Base-by-base conservation (phyloP, 2,113 vertebrate species). In the Nesoenas mayeri region DNA sequence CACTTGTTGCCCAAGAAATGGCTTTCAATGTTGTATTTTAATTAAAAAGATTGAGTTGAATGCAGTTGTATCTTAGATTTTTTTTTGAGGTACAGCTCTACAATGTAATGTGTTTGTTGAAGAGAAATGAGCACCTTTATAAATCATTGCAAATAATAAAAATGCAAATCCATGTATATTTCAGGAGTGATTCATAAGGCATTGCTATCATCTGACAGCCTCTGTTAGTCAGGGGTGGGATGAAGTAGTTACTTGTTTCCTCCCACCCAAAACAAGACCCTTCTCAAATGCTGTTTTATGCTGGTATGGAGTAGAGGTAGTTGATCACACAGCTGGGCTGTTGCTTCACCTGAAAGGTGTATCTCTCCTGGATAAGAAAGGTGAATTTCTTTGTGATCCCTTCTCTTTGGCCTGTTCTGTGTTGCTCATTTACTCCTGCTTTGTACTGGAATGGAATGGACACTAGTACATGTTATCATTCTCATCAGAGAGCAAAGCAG, bases 341-440 rank as follows among this genome's bases (percentile, higher is more conserved):
- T 32, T 64, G 22, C 66, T 78, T 78, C 47, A 58, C 12, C 28
- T 50, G 5, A 10, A 57, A 20, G 10, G 3, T 66, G 2, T 57
- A 16, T 53, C 11, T 29, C 5, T 57, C 3, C 22, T 1, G 1
- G 14, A 1, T 19, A 7, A n/a, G 31, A 58, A 24, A 0, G 0
- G 9, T 56, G 9, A 28, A 5, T 56, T 64, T 48, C 47, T 81
- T 9, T 10, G 4, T 19, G 15, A 40, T 54, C 10, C 15, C 28
- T 40, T 67, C 16, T 36, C 29, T 93, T 56, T 3, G 0, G 6
- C 32, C 10, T n/a, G 3, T 25, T 57, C 15, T 40, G 4, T 42
- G 32, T 31, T 62, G 61, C n/a, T 70, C 26, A 12, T 53, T 69
- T 60, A 15, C 25, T 74, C 25, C 17, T 69, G 26, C 5, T 34